Evolutionary conservation across 1,140 invertebrate species (phyloP).

Genomic region (Heliconius melpomene): DNA sequence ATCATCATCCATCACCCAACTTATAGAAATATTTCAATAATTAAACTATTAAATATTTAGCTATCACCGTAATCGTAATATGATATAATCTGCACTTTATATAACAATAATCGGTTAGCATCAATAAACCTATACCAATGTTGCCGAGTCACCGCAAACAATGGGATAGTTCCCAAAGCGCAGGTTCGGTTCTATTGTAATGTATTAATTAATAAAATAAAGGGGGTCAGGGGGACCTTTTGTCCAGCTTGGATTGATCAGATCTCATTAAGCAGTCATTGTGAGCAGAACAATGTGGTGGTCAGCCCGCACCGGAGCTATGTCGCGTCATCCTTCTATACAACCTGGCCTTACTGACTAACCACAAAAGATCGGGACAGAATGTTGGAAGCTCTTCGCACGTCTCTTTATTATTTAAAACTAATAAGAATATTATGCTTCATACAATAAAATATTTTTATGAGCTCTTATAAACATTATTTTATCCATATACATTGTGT

Average conservation of each 20-base stretch:
- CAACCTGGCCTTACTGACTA: slow-evolving; percentile 33
- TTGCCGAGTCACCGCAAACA: slow-evolving; percentile 70
- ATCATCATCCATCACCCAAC: too few relatives aligned
- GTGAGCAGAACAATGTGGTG: slow-evolving; percentile 66
- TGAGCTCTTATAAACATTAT: neutral
- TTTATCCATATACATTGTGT: neutral
- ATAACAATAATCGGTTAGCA: slow-evolving; percentile 40
- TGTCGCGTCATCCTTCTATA: slow-evolving; percentile 57
- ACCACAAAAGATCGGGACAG: slow-evolving; percentile 11
- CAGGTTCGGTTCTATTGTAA: slow-evolving; percentile 78
- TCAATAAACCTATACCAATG: slow-evolving; percentile 51
- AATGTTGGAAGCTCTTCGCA: neutral
- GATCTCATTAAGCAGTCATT: slow-evolving; percentile 80
- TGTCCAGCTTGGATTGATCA: slow-evolving; percentile 75
- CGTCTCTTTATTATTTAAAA: neutral
- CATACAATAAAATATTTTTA: neutral
- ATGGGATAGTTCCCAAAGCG: slow-evolving; percentile 70
- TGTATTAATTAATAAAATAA: slow-evolving; percentile 81
- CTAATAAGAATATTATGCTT: neutral
- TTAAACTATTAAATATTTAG: neutral
- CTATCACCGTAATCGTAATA: neutral
- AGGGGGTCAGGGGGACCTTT: slow-evolving; percentile 64
- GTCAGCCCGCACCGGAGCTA: slow-evolving; percentile 55
- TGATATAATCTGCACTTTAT: slow-evolving; percentile 8
- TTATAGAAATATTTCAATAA: too few relatives aligned